Percentiles rank a stretch among this genome's conserved stretches.
These are phyloP conservation scores for Ptychodera flava DNA, from an alignment of 35 echinoderm and acorn worm species.

Conservation along the genomic window DNA sequence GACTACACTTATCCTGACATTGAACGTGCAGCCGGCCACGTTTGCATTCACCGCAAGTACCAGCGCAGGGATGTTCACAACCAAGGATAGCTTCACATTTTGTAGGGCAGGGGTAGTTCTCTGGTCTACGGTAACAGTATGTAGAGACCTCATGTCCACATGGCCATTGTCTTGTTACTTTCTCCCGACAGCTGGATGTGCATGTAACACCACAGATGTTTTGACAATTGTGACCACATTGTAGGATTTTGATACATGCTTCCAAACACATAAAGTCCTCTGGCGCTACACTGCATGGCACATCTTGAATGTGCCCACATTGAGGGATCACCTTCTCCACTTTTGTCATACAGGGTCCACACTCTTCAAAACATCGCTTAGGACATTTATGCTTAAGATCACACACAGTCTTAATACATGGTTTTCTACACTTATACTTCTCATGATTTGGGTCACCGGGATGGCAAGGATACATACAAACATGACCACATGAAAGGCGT, in stretches of 20 bases:
- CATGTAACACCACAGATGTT: constrained; percentile 22
- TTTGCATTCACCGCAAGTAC: constrained; percentile 52
- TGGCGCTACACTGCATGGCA: constrained; percentile 5
- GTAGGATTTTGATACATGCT: constrained; percentile 3
- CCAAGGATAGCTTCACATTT: constrained; percentile 23
- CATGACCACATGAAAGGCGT: constrained; percentile 68
- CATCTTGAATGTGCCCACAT: constrained; percentile 23
- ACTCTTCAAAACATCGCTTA: constrained; percentile 22
- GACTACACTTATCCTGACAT: constrained; percentile 36
- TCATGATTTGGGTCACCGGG: constrained; percentile 56
- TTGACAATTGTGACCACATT: constrained; percentile 39
- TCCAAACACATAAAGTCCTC: constrained; percentile 9
- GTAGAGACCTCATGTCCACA: constrained; percentile 24
- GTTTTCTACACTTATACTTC: constrained; percentile 50
- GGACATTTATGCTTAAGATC: constrained; percentile 37
- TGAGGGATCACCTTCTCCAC: constrained; percentile 2
- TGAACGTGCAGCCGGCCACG: constrained; percentile 35
- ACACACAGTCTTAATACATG: constrained; percentile 41
- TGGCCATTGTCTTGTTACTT: constrained; percentile 13
- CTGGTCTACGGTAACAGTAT: background rate
- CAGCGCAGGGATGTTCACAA: constrained; percentile 53
- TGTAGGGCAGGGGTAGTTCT: constrained; percentile 3
- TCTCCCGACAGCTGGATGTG: background rate
- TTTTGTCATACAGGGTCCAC: constrained; percentile 14
- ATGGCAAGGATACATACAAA: constrained; percentile 61